phyloP scores from a whole-genome alignment of 2,113 vertebrate genomes.

The Rhinoderma darwinii region DNA sequence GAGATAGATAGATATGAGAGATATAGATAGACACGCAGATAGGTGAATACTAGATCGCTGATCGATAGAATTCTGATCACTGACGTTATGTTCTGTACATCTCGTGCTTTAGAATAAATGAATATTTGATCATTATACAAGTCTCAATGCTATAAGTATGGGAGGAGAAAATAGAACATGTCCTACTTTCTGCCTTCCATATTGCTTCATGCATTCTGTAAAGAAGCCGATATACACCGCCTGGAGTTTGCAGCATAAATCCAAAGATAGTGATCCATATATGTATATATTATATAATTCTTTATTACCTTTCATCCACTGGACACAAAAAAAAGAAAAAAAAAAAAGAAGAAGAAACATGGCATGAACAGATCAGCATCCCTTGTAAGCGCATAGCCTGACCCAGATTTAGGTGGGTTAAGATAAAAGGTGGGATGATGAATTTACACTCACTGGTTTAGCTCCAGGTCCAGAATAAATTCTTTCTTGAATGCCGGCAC shows the following conservation, averaged over 20 bases:
- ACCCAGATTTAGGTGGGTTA: not conserved
- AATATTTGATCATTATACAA: conserved; percentile 3
- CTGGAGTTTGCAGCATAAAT: not conserved
- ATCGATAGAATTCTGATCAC: not conserved
- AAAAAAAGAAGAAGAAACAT: too few species aligned
- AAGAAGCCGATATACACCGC: not conserved
- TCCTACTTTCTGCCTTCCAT: not conserved
- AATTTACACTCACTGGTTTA: conserved; percentile 77
- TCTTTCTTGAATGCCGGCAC: conserved; percentile 72
- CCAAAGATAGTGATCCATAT: not conserved
- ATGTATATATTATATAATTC: not conserved
- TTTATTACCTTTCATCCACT: not conserved
- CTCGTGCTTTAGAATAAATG: not conserved
- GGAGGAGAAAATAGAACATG: conserved; percentile 4
- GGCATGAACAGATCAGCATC: not conserved
- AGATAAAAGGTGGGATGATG: not conserved
- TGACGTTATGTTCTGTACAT: not conserved
- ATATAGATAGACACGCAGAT: not conserved
- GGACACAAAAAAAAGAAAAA: too few species aligned
- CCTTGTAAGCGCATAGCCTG: not conserved
- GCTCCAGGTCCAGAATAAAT: conserved; percentile 78
- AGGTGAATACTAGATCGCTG: not conserved
- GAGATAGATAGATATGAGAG: not conserved
- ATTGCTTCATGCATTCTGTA: not conserved
- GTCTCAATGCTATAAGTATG: not conserved